These are phyloP conservation scores for Mustela erminea DNA, from an alignment of 2,797 vertebrate species.

Conservation along the genomic window DNA sequence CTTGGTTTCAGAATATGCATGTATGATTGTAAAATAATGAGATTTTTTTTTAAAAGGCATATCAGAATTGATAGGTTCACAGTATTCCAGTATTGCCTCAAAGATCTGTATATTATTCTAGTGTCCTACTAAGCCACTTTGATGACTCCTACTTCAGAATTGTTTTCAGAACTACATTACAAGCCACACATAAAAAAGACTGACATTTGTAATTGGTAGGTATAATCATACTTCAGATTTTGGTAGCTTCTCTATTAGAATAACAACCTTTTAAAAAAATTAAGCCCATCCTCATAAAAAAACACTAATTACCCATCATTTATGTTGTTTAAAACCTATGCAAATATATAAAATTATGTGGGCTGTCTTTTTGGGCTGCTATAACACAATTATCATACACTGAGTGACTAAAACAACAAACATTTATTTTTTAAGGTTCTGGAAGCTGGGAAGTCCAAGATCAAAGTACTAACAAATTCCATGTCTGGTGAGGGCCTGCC, in stretches of 20 bases:
- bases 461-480: not conserved
- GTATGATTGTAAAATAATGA: constrained; percentile 19
- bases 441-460: not conserved
- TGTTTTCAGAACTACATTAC: not conserved
- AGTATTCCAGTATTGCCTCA: not conserved
- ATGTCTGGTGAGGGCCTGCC: not conserved
- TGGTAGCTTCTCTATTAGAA: not conserved
- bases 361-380: not conserved
- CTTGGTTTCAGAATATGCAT: constrained; percentile 35
- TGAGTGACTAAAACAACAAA: not conserved
- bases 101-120: not conserved
- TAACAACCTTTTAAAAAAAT: not conserved
- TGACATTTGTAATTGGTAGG: not conserved
- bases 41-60: not conserved
- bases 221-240: constrained; percentile 13
- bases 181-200: not conserved
- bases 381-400: not conserved
- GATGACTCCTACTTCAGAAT: not conserved
- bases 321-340: not conserved
- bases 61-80: not conserved
- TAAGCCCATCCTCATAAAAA: not conserved
- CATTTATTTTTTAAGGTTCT: not conserved
- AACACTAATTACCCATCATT: not conserved
- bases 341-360: not conserved
- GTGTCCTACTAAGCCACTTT: not conserved